Evolutionary conservation across 1,140 invertebrate species (phyloP).

Genomic region (Sogatella furcifera): DNA sequence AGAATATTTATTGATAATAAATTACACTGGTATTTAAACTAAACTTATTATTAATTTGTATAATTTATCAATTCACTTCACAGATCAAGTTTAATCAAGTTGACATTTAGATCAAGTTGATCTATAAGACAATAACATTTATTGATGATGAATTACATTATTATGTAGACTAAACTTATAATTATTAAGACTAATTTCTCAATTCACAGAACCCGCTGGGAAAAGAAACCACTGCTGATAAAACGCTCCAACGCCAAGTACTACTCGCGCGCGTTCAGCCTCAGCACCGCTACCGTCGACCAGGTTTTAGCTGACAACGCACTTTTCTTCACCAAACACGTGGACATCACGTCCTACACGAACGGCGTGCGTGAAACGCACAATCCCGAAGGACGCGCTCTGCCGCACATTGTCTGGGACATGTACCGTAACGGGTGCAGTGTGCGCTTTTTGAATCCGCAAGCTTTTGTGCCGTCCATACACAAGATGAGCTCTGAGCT

Average conservation of each 20-base stretch:
- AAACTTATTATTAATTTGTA: no score
- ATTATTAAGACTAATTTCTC: no score
- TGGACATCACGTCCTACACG: slow-evolving; percentile 81
- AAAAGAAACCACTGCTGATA: slow-evolving; percentile 66
- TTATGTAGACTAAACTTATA: no score
- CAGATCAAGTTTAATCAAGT: no score
- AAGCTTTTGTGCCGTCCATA: slow-evolving; percentile 57
- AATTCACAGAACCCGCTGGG: slow-evolving; percentile 49
- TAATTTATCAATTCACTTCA: no score
- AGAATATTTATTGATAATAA: no score
- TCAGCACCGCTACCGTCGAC: slow-evolving; percentile 67
- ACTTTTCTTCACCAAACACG: slow-evolving; percentile 72
- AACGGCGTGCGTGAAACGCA: slow-evolving; percentile 72
- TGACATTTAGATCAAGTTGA: no score
- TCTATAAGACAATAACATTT: no score
- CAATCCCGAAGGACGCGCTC: slow-evolving; percentile 59
- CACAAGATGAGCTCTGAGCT: slow-evolving; percentile 50
- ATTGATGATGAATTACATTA: no score
- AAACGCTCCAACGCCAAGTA: slow-evolving; percentile 45
- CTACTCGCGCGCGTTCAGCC: slow-evolving; percentile 57
- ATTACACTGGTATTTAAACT: no score
- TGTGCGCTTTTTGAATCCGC: slow-evolving; percentile 86
- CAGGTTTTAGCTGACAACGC: slow-evolving; percentile 60
- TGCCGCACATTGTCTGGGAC: slow-evolving; percentile 80
- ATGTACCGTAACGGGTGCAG: slow-evolving; percentile 85